Percentiles rank a stretch among this genome's conserved stretches.
Evolutionary conservation across 2,113 vertebrate genomes (phyloP).

Genomic region (Corynorhinus townsendii): DNA sequence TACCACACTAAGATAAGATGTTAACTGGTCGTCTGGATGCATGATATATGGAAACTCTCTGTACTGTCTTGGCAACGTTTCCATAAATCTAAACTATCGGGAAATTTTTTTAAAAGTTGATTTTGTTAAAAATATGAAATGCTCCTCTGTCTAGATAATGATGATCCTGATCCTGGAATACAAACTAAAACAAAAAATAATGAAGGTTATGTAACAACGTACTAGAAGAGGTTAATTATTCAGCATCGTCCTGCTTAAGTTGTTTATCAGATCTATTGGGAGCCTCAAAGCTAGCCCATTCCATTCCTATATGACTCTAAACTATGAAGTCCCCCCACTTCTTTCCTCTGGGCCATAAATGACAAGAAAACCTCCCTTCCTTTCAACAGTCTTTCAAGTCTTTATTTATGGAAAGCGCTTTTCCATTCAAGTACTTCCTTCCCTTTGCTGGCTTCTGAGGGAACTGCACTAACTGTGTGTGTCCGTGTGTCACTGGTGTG

Average conservation of each 20-base stretch:
- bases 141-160: not conserved
- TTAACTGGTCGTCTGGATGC: fast-evolving
- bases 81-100: not conserved
- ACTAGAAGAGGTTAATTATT: not conserved
- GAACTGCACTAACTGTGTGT: not conserved
- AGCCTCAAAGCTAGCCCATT: not conserved
- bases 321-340: not conserved
- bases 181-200: not conserved
- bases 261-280: not conserved
- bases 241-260: not conserved
- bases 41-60: fast-evolving
- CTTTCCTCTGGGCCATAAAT: not conserved
- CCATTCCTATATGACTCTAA: not conserved
- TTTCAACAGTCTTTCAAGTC: not conserved
- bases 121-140: not conserved
- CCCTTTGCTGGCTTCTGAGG: not conserved
- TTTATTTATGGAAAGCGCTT: fast-evolving
- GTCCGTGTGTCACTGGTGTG: not conserved
- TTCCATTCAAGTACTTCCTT: not conserved
- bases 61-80: not conserved
- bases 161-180: not conserved
- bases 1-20: fast-evolving
- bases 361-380: not conserved
- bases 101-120: not conserved
- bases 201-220: not conserved